Evolutionary conservation across 1,140 invertebrate species (phyloP), one percentile per base, ranked within the genome.

Genomic region (Hyposmocoma kahamanoa): DNA sequence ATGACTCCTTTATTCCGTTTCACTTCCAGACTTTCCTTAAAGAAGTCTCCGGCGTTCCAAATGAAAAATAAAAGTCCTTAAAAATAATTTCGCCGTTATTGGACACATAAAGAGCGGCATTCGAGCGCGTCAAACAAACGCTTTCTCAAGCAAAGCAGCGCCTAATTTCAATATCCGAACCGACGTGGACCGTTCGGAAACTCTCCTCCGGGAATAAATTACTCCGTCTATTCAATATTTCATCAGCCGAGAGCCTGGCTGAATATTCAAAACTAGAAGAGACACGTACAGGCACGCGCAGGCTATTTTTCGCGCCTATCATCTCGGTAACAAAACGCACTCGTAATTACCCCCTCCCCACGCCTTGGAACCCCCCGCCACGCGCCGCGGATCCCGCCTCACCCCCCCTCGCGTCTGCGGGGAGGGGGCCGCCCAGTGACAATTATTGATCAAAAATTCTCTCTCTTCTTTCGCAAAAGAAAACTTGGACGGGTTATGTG

Each of bases 381-480:
- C 51, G 47, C 53, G 59, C 34, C 57, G 38, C 58, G 54, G 48
- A 28, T 48, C 46, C 53, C 46, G n/a, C 59, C 59, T 54, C 53
- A 51, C 52, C 50, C 51, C 48, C 56, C 53, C 51, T n/a, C n/a
- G n/a, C n/a, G n/a, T n/a, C 47, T 34, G 45, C 54, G 56, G 42
- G 55, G 53, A 53, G 64, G 61, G 66, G 67, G 66, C 80, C 80
- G 80, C 80, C 80, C 80, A 82, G 78, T 82, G 80, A 84, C 78
- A 84, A 84, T 84, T 84, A 84, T 84, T 84, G 78, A 84, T 84
- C 80, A 84, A 84, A 84, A 84, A 84, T 84, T 84, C 81, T 84
- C 81, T 82, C 80, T 84, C 78, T 84, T 82, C 78, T 84, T 84
- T 84, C 76, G 78, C 81, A 84, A 84, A 84, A 84, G 81, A 82